A percentile compares a stretch with the other conserved stretches of the same genome.
Evolutionary conservation across 2,888 invertebrate genomes (phyloP).

Genomic region (Gymnoscelis rufifasciata): DNA sequence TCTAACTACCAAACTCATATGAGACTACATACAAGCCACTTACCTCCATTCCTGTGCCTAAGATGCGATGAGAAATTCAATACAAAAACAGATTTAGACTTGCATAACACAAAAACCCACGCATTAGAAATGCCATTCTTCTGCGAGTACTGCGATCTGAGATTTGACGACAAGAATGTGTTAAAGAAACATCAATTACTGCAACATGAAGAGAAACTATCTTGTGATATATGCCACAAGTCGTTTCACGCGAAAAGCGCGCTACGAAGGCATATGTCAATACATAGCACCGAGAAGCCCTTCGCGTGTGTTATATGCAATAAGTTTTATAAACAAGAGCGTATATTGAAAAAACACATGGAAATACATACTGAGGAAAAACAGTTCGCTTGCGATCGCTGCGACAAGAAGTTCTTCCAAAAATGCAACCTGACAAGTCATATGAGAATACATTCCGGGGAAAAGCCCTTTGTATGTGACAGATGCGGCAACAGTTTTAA

Average conservation of each 20-base stretch:
- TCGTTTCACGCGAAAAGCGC: slow-evolving; percentile 3
- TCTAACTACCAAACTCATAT: slow-evolving; percentile 6
- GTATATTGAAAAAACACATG: slow-evolving; percentile 11
- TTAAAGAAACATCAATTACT: slow-evolving; percentile 1
- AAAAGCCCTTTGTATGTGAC: slow-evolving; percentile 13
- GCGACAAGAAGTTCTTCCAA: slow-evolving; percentile 9
- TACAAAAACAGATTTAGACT: slow-evolving; percentile 1
- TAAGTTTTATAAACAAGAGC: slow-evolving; percentile 10
- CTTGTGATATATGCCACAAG: slow-evolving; percentile 8
- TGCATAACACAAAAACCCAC: slow-evolving; percentile 5
- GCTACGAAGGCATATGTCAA: slow-evolving; percentile 3
- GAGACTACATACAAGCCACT: slow-evolving; percentile 3
- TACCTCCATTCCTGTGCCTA: slow-evolving; percentile 5
- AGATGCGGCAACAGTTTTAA: slow-evolving; percentile 12
- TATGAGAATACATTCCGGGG: slow-evolving; percentile 8
- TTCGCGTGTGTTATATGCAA: slow-evolving; percentile 10
- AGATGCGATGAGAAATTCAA: slow-evolving; percentile 27
- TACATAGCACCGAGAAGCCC: slow-evolving; percentile 13
- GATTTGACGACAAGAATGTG: slow-evolving; percentile 4
- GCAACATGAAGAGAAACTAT: slow-evolving; percentile 3
- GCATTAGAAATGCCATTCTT: background rate
- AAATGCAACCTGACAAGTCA: slow-evolving; percentile 8
- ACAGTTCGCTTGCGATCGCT: slow-evolving; percentile 1
- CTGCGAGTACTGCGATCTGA: slow-evolving; percentile 2
- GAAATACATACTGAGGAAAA: slow-evolving; percentile 11